Conservation (phyloP, 2,888 invertebrate genomes). For the Trissonchulus sp. region DNA sequence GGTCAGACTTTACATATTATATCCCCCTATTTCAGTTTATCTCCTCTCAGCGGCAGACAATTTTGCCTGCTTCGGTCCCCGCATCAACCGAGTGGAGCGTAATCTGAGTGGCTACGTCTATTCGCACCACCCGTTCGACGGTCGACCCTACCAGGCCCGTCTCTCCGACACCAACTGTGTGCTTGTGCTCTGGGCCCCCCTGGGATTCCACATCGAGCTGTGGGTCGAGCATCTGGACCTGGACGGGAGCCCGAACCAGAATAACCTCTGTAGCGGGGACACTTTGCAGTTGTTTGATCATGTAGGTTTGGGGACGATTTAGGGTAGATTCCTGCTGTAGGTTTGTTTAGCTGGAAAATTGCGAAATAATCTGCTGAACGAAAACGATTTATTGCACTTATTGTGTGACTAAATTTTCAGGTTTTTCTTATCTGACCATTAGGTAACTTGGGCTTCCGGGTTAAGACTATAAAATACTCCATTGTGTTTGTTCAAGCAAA, state of each 20-base stretch:
- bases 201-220: background rate
- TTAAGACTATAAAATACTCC: too few relatives aligned
- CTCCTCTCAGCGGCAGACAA: background rate
- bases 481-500: too few relatives aligned
- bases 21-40: background rate
- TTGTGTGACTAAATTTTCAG: too few relatives aligned
- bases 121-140: background rate
- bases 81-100: background rate
- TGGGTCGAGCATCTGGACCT: background rate
- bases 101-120: background rate
- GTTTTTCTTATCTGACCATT: too few relatives aligned
- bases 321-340: too few relatives aligned
- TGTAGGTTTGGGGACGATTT: too few relatives aligned
- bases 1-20: background rate
- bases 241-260: background rate
- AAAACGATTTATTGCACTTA: too few relatives aligned
- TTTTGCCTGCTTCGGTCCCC: background rate
- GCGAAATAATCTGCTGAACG: too few relatives aligned
- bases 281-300: background rate
- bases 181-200: background rate
- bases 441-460: too few relatives aligned
- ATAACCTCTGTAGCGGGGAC: background rate
- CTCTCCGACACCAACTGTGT: background rate
- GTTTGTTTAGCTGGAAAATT: too few relatives aligned
- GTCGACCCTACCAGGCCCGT: background rate